Conservation (phyloP, 2,797 vertebrate genomes). For the Karalla daura region DNA sequence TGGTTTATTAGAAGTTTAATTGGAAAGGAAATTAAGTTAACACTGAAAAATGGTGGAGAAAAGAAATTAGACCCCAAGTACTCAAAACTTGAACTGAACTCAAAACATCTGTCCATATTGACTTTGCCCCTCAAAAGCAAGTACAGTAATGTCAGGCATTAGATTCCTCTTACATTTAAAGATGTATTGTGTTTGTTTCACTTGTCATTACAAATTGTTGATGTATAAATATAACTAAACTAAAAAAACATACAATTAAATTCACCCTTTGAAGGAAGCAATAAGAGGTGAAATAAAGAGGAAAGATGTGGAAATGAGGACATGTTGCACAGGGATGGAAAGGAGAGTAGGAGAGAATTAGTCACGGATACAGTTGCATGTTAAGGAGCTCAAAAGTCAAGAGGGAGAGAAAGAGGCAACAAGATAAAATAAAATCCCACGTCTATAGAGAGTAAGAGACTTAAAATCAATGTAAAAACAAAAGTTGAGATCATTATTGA, state of each 20-base stretch:
- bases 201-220: too few species aligned
- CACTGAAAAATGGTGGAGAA: too few species aligned
- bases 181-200: too few species aligned
- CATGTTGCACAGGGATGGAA: constrained; percentile 20
- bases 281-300: constrained; percentile 5
- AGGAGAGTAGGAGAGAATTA: constrained; percentile 33
- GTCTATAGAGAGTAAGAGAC: constrained; percentile 2
- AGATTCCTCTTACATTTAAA: too few species aligned
- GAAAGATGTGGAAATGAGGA: constrained; percentile 34
- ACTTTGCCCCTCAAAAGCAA: too few species aligned
- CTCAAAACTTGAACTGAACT: too few species aligned
- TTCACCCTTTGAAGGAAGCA: neutral
- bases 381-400: constrained; percentile 40
- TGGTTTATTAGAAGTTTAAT: too few species aligned
- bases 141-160: too few species aligned
- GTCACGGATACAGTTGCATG: constrained; percentile 39
- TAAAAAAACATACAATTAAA: constrained; percentile 7
- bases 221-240: too few species aligned
- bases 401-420: neutral
- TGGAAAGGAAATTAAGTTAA: too few species aligned
- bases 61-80: too few species aligned
- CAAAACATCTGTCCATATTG: too few species aligned
- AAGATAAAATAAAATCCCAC: constrained; percentile 3
- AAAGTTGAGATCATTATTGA: constrained; percentile 10
- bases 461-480: neutral